Evolutionary conservation across 2,888 invertebrate genomes (phyloP).

Genomic region (Acanthosepion pharaonis): DNA sequence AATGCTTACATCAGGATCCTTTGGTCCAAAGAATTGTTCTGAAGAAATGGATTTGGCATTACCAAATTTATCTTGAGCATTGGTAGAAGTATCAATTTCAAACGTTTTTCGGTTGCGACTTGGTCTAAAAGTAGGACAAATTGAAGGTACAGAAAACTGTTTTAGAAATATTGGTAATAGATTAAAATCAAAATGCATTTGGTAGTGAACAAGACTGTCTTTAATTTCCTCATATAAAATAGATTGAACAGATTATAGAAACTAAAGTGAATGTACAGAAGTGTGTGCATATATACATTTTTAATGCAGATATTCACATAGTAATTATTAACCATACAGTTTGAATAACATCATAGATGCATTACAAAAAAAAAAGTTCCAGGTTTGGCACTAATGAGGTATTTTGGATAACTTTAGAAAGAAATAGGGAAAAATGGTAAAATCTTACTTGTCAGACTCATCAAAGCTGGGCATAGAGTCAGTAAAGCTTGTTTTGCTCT

Average conservation of each 20-base stretch:
- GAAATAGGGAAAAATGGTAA: not conserved
- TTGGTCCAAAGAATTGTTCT: constrained; percentile 93
- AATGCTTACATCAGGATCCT: constrained; percentile 72
- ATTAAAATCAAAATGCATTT: not conserved
- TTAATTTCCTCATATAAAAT: not conserved
- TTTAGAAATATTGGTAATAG: not conserved
- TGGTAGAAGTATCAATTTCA: constrained; percentile 69
- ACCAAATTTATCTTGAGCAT: constrained; percentile 96
- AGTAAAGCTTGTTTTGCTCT: constrained; percentile 63
- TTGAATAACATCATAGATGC: too few relatives aligned
- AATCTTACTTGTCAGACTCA: constrained; percentile 62
- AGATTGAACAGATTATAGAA: too few relatives aligned
- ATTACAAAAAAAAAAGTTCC: too few relatives aligned
- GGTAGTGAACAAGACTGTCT: not conserved
- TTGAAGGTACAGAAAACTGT: too few relatives aligned
- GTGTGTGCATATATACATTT: too few relatives aligned
- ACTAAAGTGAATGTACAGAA: too few relatives aligned
- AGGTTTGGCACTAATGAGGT: too few relatives aligned
- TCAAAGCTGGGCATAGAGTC: constrained; percentile 60
- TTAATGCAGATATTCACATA: too few relatives aligned
- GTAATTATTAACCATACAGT: too few relatives aligned
- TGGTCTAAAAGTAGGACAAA: constrained; percentile 55
- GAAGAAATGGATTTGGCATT: constrained; percentile 98
- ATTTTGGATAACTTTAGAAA: not conserved
- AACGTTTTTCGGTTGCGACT: constrained; percentile 67